phyloP scores from a whole-genome alignment of 2,113 vertebrate genomes.

The Trichechus manatus region DNA sequence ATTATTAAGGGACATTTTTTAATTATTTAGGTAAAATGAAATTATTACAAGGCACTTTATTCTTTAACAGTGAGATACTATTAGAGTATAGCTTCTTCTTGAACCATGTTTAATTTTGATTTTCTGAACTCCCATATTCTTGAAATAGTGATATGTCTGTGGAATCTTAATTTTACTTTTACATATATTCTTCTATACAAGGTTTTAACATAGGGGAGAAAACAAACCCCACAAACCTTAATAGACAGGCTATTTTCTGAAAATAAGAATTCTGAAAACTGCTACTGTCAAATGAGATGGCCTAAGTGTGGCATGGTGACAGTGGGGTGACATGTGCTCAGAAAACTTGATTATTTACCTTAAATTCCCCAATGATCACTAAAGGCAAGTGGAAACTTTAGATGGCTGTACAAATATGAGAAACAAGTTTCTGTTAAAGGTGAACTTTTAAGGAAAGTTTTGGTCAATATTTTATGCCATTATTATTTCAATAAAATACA shows the following conservation, averaged over 20 bases:
- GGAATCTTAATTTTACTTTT: conserved; percentile 17
- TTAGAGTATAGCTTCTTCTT: neutral
- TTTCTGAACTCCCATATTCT: conserved; percentile 23
- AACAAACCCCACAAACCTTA: neutral
- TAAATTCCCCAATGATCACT: neutral
- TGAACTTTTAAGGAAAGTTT: conserved; percentile 47
- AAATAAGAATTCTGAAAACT: conserved; percentile 44
- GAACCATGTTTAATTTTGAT: neutral
- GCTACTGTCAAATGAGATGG: neutral
- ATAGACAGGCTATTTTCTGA: conserved; percentile 30
- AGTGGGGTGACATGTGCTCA: neutral
- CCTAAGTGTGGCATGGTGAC: neutral
- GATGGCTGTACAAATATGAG: neutral
- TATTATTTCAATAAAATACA: conserved; percentile 13
- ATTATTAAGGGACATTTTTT: neutral
- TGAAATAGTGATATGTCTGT: neutral
- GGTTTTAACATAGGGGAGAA: neutral
- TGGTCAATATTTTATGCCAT: conserved; percentile 38
- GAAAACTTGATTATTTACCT: conserved; percentile 3
- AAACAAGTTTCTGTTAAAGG: neutral
- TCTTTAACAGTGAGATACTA: conserved; percentile 7
- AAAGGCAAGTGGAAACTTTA: neutral
- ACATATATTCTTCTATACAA: neutral
- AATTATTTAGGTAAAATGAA: neutral
- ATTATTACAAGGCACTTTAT: neutral